Evolutionary conservation across 2,888 invertebrate genomes (phyloP).

Genomic region (Apeira syringaria): DNA sequence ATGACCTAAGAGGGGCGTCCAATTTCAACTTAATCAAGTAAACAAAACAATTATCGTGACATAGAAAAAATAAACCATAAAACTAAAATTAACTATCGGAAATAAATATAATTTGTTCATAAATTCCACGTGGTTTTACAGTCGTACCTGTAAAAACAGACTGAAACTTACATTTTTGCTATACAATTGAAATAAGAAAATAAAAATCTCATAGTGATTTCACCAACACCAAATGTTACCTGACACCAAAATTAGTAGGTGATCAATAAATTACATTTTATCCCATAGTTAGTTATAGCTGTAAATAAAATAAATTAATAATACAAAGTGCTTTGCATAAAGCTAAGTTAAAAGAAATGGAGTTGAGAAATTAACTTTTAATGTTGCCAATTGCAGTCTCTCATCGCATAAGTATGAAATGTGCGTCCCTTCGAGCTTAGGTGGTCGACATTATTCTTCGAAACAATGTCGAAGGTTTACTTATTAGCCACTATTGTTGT

Average conservation of each 20-base stretch:
- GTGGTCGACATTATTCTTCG: too few relatives aligned
- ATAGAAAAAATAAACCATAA: conserved; percentile 37
- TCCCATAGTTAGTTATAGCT: conserved; percentile 54
- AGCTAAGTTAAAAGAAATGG: conserved; percentile 32
- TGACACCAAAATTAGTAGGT: conserved; percentile 20
- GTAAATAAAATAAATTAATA: conserved; percentile 34
- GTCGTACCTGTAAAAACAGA: conserved; percentile 76
- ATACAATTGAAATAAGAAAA: conserved; percentile 29
- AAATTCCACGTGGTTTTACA: conserved; percentile 66
- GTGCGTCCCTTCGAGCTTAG: too few relatives aligned
- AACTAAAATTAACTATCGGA: conserved; percentile 36
- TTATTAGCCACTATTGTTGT: too few relatives aligned
- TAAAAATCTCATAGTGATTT: neutral
- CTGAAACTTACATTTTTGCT: conserved; percentile 40
- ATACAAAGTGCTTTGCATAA: conserved; percentile 42
- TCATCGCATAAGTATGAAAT: too few relatives aligned
- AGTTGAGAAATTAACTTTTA: conserved; percentile 39
- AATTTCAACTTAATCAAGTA: conserved; percentile 51
- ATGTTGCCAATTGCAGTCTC: too few relatives aligned
- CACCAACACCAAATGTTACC: conserved; percentile 21
- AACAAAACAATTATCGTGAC: conserved; percentile 38
- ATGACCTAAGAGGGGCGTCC: conserved; percentile 66
- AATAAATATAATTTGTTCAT: conserved; percentile 61
- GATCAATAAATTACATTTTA: conserved; percentile 35
- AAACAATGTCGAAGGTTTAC: too few relatives aligned